Base-by-base conservation (phyloP, 1,140 invertebrate genomes). In the Carposina sasakii region DNA sequence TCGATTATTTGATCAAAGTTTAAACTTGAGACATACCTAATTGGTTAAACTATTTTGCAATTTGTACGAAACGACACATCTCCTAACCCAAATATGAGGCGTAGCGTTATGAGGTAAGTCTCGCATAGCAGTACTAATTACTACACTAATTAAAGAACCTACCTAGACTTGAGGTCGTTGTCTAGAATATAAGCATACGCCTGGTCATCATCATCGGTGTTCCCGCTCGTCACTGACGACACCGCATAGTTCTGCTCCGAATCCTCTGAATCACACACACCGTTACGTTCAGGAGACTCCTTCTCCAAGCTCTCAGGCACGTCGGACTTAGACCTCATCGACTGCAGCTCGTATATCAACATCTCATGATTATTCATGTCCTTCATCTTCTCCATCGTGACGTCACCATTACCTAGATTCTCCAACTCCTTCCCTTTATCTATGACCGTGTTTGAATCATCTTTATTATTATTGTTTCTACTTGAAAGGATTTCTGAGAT, bases 321-420 rank as follows among this genome's bases (percentile, higher is more conserved):
- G 64, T 65, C 86, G 6, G 71, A 75, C 23, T 73, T 73, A 22
- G 70, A 87, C 15, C 81, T 73, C 88, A 88, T 89, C 28, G 72
- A 81, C 52, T 88, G 85, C 57, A 89, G 57, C 59, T 89, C 88
- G 45, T 85, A 79, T 50, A 89, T 88, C 28, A 89, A 76, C 70
- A 88, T 79, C 62, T 89, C 88, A 56, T 88, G 87, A 58, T 88
- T 88, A 52, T 86, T 79, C 71, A 86, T 86, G 59, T 88, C 87
- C 60, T 87, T 85, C 60, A 86, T 81, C 39, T 72, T 69, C 41
- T 76, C 71, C 36, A 81, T 70, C 10, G 76, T 67, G 4, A 68
- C 72, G 49, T 77, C 71, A 3, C 67, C 71, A 52, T 76, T 78
- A 40, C 47, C 49, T 21, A 63, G 40, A 28, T 66, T 63, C 56